Evolutionary conservation across 2,113 vertebrate genomes (phyloP).

Genomic region (Thunnus thynnus): DNA sequence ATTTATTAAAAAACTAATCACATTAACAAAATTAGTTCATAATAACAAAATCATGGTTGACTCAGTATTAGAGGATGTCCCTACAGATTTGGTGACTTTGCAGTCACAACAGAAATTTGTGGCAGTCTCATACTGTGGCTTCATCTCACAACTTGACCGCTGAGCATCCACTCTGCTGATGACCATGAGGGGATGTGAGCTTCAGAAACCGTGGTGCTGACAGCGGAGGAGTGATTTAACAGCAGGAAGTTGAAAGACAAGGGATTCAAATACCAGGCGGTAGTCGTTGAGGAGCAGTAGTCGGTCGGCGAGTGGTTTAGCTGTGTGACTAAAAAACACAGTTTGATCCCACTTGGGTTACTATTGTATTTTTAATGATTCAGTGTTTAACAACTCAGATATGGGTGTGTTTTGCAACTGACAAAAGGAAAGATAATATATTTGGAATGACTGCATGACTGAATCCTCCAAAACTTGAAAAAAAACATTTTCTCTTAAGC

Average conservation of each 20-base stretch:
- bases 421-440: neutral
- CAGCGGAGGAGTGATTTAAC: conserved; percentile 54
- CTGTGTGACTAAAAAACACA: neutral
- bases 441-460: neutral
- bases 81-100: neutral
- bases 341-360: neutral
- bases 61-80: neutral
- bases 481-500: conserved; percentile 36
- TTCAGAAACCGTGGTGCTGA: conserved; percentile 26
- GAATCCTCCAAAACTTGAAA: neutral
- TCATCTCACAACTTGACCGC: conserved; percentile 25
- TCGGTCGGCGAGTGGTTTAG: neutral
- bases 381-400: neutral
- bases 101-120: conserved; percentile 41
- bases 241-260: conserved; percentile 42
- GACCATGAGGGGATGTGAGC: conserved; percentile 36
- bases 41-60: neutral
- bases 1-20: neutral
- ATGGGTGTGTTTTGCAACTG: neutral
- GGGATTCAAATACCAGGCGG: conserved; percentile 30
- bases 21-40: neutral
- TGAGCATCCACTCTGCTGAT: conserved; percentile 14
- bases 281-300: neutral
- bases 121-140: neutral
- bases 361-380: too few relatives aligned